A percentile compares a stretch with the other conserved stretches of the same genome.
Evolutionary conservation across 2,113 vertebrate genomes (phyloP).

Genomic region (Grammomys surdaster): DNA sequence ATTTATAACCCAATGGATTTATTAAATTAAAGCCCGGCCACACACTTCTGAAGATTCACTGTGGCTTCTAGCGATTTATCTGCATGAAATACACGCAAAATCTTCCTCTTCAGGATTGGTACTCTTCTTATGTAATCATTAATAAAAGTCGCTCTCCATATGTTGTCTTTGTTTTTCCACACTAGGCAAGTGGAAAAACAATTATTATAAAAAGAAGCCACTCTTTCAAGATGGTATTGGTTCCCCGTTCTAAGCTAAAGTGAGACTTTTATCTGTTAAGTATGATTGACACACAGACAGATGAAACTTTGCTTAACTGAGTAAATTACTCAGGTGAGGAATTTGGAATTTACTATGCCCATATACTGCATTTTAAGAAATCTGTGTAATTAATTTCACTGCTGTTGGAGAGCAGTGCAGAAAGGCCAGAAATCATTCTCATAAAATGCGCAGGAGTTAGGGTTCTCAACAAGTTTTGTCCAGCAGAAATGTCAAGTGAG

Average conservation of each 20-base stretch:
- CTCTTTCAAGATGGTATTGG: neutral
- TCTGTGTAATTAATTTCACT: neutral
- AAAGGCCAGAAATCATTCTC: neutral
- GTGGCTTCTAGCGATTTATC: constrained; percentile 6
- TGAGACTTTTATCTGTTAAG: neutral
- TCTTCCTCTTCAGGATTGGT: neutral
- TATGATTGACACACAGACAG: neutral
- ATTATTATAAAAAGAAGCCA: neutral
- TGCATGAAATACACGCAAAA: neutral
- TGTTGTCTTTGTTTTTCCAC: neutral
- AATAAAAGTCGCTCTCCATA: neutral
- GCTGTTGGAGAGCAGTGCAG: neutral
- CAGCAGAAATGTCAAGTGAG: neutral
- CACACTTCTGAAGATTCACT: neutral
- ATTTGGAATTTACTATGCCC: neutral
- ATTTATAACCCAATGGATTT: constrained; percentile 58
- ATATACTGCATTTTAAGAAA: neutral
- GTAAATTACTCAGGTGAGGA: neutral
- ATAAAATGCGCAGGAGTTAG: neutral
- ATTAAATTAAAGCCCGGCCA: neutral
- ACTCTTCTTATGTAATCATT: neutral
- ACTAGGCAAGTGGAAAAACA: neutral
- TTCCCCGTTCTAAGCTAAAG: constrained; percentile 1
- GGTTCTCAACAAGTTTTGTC: neutral
- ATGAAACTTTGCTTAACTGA: neutral